Evolutionary conservation across 2,797 vertebrate genomes (phyloP).

Genomic region (Clamator glandarius): DNA sequence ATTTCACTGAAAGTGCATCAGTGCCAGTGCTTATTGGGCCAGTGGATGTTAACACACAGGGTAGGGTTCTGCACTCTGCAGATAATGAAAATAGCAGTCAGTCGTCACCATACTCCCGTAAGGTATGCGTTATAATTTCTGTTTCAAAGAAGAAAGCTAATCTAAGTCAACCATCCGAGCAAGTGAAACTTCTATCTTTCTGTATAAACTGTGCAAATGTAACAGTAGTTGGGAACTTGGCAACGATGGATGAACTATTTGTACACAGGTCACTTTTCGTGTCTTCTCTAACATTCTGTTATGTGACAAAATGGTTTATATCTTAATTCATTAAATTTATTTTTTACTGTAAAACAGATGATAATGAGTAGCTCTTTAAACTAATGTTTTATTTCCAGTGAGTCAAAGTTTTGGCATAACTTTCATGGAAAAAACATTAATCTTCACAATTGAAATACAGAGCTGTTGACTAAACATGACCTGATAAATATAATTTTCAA

Average conservation of each 20-base stretch:
- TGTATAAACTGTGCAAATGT: background rate
- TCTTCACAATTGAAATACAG: constrained; percentile 71
- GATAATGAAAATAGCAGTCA: background rate
- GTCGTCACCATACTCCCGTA: background rate
- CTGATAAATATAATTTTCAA: constrained; percentile 70
- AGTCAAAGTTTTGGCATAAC: constrained; percentile 79
- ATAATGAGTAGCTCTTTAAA: constrained; percentile 77
- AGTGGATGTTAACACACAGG: background rate
- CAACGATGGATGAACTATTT: constrained; percentile 27
- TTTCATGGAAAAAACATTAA: constrained; percentile 78
- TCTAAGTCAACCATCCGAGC: background rate
- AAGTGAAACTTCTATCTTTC: background rate
- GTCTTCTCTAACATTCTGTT: constrained; percentile 40
- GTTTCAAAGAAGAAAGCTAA: background rate
- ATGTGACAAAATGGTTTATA: constrained; percentile 68
- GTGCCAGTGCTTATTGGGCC: background rate
- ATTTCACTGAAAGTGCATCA: background rate
- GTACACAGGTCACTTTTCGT: constrained; percentile 41
- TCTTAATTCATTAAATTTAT: constrained; percentile 63
- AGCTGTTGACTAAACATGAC: constrained; percentile 75
- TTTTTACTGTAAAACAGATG: constrained; percentile 76
- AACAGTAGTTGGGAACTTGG: constrained; percentile 46
- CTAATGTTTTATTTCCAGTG: constrained; percentile 71
- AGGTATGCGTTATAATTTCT: background rate
- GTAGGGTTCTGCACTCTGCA: fast-evolving